Base-by-base conservation (phyloP, 37 sponge, comb jelly and placozoan genomes). In the Agelas oroides region DNA sequence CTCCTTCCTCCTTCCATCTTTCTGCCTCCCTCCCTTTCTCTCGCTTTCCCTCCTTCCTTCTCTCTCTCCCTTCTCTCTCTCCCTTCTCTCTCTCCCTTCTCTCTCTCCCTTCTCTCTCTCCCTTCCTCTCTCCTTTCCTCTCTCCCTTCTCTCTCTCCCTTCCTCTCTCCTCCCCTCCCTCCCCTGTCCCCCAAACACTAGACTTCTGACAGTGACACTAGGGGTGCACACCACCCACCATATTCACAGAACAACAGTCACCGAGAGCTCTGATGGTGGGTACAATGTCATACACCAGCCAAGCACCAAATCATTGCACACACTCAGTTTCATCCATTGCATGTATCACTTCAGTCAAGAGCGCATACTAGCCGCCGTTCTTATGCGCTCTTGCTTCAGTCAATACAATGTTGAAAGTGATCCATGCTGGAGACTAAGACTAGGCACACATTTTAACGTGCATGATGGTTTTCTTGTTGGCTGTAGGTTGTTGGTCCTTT, bases 161-260 rank as follows among this genome's bases (percentile, higher is more conserved):
- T 8, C 46, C 46, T 46, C 46, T 46, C 46, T 27, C 27, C 11
- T 12, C 28, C 27, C 11, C 24, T 11, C 37, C 30, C 46, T 46
- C 46, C 46, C 46, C 32, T 39, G 15, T 28, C 72, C 20, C 53
- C 24, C 17, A 23, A 34, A 39, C 55, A 58, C 23, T 76, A 90
- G 90, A 41, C 34, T 84, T 58, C 67, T 84, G 24, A 72, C 56
- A 24, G 64, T 73, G 33, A 46, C 59, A 0, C 60, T 92, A 30
- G 89, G 93, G 19, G 67, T 88, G 25, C 79, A 75, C 63, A 63
- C 90, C 6, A 33, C 79, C 5, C 61, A 70, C 61, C 72, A 93
- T 60, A 62, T 85, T 63, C 87, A 89, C 62, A 71, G 30, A 18
- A 71, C 83, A 33, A 57, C 71, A 8, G 41, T 54, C 38, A 17